Evolutionary conservation across 2,888 invertebrate species (phyloP), one percentile per base, ranked within the genome.

Genomic region (Willowsia nigromaculata): DNA sequence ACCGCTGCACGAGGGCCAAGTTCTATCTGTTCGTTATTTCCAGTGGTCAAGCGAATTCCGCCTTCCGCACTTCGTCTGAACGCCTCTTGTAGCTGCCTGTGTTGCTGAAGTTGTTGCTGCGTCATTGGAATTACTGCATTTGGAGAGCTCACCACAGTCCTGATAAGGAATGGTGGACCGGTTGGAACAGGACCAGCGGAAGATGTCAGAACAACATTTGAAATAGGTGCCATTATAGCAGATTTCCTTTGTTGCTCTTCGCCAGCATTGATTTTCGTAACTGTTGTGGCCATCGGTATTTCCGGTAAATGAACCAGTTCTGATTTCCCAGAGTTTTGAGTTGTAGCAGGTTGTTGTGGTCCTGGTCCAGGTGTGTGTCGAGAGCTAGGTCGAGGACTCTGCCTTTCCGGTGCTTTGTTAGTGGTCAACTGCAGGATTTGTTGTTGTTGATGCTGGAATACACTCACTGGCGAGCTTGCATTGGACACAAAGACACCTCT

Each of bases 181-280:
- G 56, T 80, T 7, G 88, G 71, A 33, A 88, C 43, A 50, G 86
- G 43, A 37, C 87, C 81, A 27, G 89, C 47, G 62, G 94, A 2
- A 94, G 95, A 85, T 94, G 94, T 93, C 94, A 93, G 53, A 93
- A 93, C 13, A 93, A 93, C 81, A 93, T 68, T 91, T 33, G 92
- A 47, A 50, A 93, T 92, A 92, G 90, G 85, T 43, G 83, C 90
- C 40, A 91, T 91, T 18, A 90, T 85, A 6, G 90, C 83, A 7
- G 91, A 68, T 43, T 91, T 91, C 50, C 90, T 59, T 53, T 84
- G 88, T 27, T 92, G 91, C 9, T 93, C 93, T 33, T 83, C 85
- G 18, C 90, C 88, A 50, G 90, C 90, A 37, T 91, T 91, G 5
- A 92, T 90, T 85, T 93, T 93, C 0, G 92, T 93, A 22, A 93